Percentiles rank a stretch among this genome's conserved stretches.
Conservation (phyloP, 2,797 vertebrate species). For the Lindbergichthys nudifrons region DNA sequence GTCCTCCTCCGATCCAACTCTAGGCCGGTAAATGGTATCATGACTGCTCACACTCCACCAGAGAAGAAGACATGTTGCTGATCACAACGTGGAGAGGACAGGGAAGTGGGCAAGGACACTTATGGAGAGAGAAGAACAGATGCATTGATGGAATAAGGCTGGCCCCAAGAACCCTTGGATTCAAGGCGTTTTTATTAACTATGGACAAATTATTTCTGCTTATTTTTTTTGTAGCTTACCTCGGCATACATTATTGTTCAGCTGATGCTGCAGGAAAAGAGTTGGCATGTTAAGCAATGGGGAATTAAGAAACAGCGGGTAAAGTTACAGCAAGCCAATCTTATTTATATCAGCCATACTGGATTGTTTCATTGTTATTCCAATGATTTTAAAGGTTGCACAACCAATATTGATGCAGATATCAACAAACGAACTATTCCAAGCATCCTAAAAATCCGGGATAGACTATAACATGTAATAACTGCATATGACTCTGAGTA, state of each 20-base stretch:
- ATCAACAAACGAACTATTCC: neutral
- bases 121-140: neutral
- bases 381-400: neutral
- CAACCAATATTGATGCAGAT: neutral
- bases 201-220: conserved; percentile 12
- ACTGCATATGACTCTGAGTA: conserved; percentile 3
- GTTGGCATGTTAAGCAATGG: neutral
- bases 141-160: neutral
- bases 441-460: neutral
- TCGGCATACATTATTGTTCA: neutral
- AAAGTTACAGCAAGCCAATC: neutral
- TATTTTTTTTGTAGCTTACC: conserved; percentile 9
- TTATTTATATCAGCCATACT: conserved; percentile 2
- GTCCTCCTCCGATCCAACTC: conserved; percentile 72
- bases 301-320: neutral
- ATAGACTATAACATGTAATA: neutral
- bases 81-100: neutral
- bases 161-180: neutral
- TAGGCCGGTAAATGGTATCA: conserved; percentile 37
- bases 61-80: conserved; percentile 81
- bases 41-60: conserved; percentile 16
- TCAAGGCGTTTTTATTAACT: neutral
- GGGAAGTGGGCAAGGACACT: neutral
- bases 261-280: conserved; percentile 6
- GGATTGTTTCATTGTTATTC: neutral